Evolutionary conservation across 2,113 vertebrate genomes (phyloP).

Genomic region (Trinectes maculatus): DNA sequence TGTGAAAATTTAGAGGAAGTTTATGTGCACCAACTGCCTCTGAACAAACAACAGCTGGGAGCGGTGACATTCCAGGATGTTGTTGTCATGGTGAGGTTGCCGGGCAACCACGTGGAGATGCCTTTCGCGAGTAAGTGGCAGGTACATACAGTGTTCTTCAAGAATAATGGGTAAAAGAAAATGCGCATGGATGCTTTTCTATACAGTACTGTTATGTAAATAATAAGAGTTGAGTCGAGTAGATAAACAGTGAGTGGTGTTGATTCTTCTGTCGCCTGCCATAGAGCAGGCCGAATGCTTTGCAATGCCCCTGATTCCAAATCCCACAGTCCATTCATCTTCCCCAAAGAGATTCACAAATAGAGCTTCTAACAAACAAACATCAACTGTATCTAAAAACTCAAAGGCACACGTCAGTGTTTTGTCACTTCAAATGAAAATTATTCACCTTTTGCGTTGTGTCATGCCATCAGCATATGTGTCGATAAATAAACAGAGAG

Average conservation of each 20-base stretch:
- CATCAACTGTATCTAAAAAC: neutral
- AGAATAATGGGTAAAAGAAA: no score
- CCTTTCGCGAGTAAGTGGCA: neutral
- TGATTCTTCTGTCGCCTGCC: neutral
- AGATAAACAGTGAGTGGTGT: neutral
- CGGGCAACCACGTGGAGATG: neutral
- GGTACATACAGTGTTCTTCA: neutral
- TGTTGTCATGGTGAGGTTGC: conserved; percentile 8
- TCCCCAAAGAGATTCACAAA: neutral
- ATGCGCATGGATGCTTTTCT: neutral
- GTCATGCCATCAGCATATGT: no score
- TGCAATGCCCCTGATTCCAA: neutral
- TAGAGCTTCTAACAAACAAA: no score
- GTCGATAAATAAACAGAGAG: neutral
- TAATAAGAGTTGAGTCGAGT: no score
- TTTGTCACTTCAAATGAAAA: no score
- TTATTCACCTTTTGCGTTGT: no score
- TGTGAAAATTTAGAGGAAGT: neutral
- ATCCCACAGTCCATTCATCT: neutral
- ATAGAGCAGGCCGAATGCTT: neutral
- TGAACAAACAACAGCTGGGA: neutral
- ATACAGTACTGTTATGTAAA: neutral
- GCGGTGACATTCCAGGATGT: neutral
- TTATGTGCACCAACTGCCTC: neutral
- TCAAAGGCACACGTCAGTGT: neutral